These are phyloP conservation scores for Piscicola geometra DNA, from an alignment of 2,888 invertebrate species.

Conservation along the genomic window DNA sequence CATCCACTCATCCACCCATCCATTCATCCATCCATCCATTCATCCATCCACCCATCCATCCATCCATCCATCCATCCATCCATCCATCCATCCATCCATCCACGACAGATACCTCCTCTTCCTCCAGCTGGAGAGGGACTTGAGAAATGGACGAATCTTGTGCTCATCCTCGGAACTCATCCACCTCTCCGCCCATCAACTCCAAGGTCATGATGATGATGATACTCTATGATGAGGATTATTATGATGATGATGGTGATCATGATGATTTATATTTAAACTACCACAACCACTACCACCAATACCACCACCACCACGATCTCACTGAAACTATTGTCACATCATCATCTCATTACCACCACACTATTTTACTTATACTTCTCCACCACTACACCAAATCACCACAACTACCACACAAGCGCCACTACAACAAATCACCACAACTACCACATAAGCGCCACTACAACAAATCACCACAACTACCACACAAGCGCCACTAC, in stretches of 20 bases:
- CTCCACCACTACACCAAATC: too few species aligned
- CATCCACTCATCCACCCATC: not conserved
- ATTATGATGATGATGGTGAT: too few species aligned
- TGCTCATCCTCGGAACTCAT: constrained; percentile 74
- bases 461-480: too few species aligned
- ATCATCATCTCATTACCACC: not conserved
- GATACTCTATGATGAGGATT: too few species aligned
- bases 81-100: not conserved
- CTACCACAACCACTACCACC: too few species aligned
- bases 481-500: too few species aligned
- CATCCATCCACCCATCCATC: not conserved
- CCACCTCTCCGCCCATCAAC: constrained; percentile 81
- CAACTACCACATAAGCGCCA: too few species aligned
- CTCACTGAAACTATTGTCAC: too few species aligned
- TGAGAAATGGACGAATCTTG: constrained; percentile 86
- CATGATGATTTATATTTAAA: too few species aligned
- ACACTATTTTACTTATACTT: too few species aligned
- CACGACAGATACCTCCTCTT: constrained; percentile 74
- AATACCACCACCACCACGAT: too few species aligned
- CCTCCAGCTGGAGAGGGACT: constrained; percentile 84
- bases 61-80: not conserved
- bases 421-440: not conserved
- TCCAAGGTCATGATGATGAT: too few species aligned
- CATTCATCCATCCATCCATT: not conserved
- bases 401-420: not conserved